phyloP scores from a whole-genome alignment of 2,888 invertebrate species.

The Hecatera dysodea region DNA sequence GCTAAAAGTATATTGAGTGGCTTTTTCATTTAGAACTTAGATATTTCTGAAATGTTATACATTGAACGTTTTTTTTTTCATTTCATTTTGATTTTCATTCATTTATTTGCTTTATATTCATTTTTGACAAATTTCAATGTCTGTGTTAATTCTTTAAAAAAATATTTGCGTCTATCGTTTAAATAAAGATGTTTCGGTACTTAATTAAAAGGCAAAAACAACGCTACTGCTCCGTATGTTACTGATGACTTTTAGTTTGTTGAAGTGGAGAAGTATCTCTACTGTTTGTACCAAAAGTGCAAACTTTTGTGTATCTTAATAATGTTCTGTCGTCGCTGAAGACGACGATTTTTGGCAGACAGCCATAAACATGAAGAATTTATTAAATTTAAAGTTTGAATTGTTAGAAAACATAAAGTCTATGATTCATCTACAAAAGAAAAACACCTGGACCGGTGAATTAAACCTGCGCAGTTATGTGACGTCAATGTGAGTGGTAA shows the following conservation, averaged over 20 bases:
- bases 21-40: conserved; percentile 33
- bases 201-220: neutral
- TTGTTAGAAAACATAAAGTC: conserved; percentile 7
- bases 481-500: conserved; percentile 78
- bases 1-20: conserved; percentile 44
- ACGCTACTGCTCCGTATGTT: neutral
- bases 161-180: no score
- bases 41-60: conserved; percentile 14
- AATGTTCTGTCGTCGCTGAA: neutral
- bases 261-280: conserved; percentile 4
- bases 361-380: conserved; percentile 16
- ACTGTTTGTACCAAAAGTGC: neutral
- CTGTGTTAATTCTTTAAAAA: no score
- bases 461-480: conserved; percentile 63
- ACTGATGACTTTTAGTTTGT: neutral
- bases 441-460: conserved; percentile 62
- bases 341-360: neutral
- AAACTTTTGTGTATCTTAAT: conserved; percentile 9
- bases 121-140: neutral
- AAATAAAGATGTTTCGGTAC: no score
- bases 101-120: neutral
- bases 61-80: neutral
- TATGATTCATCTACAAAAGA: conserved; percentile 68
- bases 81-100: conserved; percentile 4
- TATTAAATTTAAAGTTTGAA: conserved; percentile 11